A percentile compares a stretch with the other conserved stretches of the same genome.
phyloP scores from a whole-genome alignment of 1,140 invertebrate species.

The Uloborus diversus region DNA sequence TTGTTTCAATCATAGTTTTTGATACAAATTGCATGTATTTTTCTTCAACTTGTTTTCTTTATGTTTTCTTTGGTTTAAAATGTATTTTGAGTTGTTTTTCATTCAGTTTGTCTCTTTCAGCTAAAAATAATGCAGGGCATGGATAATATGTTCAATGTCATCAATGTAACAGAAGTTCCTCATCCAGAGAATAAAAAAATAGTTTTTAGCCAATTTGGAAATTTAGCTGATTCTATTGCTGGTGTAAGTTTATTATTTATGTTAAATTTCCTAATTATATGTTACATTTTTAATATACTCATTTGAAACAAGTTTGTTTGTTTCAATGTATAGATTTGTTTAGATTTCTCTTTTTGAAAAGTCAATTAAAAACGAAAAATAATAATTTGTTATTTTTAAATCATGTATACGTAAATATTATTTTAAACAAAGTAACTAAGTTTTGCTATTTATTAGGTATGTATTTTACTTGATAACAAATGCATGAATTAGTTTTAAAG shows the following conservation, averaged over 20 bases:
- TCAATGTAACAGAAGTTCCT: conserved; percentile 37
- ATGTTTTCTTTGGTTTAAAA: no score
- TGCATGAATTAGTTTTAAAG: no score
- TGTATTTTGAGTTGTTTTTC: no score
- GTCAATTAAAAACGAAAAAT: background rate
- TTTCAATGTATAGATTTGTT: background rate
- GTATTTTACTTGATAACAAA: no score
- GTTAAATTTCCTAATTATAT: background rate
- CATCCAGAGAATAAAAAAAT: conserved; percentile 39
- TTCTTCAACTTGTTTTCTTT: no score
- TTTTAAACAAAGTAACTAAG: background rate
- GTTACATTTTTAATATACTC: background rate
- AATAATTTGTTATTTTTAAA: background rate
- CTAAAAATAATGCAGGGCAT: conserved; percentile 39
- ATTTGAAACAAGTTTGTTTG: background rate
- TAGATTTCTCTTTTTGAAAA: no score
- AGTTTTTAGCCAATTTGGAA: conserved; percentile 25
- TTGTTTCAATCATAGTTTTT: no score
- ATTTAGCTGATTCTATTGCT: conserved; percentile 38
- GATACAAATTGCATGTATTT: no score
- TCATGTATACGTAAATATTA: background rate
- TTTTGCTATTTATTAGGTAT: background rate
- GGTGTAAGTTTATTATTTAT: conserved; percentile 15
- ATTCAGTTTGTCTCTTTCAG: conserved; percentile 15
- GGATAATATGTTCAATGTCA: conserved; percentile 36